A percentile compares a stretch with the other conserved stretches of the same genome.
Conservation (phyloP, 1,140 invertebrate genomes). For the Zaprionus kolodkinae region DNA sequence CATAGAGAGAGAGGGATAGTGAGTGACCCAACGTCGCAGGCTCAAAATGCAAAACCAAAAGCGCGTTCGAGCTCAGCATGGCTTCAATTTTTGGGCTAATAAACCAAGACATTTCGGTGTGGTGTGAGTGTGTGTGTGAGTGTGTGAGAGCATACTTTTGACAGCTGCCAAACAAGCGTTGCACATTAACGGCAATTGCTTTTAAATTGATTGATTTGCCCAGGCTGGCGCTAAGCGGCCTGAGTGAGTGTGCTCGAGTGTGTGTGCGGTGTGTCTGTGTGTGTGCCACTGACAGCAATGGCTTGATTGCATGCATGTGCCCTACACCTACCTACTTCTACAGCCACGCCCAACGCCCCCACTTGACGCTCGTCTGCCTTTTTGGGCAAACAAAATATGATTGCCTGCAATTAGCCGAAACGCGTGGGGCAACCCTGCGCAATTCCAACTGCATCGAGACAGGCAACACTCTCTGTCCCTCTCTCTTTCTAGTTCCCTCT, state of each 20-base stretch:
- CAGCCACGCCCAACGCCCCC: background rate
- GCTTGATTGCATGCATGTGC: slow-evolving; percentile 63
- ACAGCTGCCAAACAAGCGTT: slow-evolving; percentile 80
- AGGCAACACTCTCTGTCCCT: slow-evolving; percentile 29
- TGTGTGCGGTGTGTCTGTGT: slow-evolving; percentile 14
- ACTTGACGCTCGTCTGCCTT: slow-evolving; percentile 14
- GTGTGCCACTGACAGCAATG: slow-evolving; percentile 59
- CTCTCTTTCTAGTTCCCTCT: background rate
- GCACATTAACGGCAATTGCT: slow-evolving; percentile 81
- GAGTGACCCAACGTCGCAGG: slow-evolving; percentile 9
- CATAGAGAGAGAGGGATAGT: background rate
- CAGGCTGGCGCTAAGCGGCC: slow-evolving; percentile 59
- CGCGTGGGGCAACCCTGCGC: slow-evolving; percentile 55
- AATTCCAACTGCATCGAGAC: slow-evolving; percentile 45
- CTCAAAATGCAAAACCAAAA: slow-evolving; percentile 7
- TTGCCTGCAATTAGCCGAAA: slow-evolving; percentile 77
- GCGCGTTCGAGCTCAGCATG: background rate
- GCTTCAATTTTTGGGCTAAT: slow-evolving; percentile 32
- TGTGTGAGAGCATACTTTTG: slow-evolving; percentile 35
- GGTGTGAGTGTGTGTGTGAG: background rate
- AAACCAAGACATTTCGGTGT: slow-evolving; percentile 24
- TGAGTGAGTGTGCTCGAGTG: slow-evolving; percentile 19
- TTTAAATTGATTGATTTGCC: slow-evolving; percentile 81
- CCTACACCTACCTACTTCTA: background rate
- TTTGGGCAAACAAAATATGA: slow-evolving; percentile 81